Evolutionary conservation across 2,888 invertebrate species (phyloP), one percentile per base, ranked within the genome.

Genomic region (Apantesis nais): DNA sequence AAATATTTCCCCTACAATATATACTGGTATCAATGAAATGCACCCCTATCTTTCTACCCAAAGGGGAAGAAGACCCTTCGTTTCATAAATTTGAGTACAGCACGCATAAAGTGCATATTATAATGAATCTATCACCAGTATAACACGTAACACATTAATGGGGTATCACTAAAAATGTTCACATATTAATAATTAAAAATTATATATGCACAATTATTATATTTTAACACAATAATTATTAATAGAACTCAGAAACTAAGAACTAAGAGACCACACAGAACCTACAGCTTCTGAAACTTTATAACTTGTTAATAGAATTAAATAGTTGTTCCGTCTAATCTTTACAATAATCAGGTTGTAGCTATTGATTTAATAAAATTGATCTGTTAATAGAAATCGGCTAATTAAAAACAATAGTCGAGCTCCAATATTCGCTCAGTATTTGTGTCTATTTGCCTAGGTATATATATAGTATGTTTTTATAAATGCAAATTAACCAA

Each of bases 21-120:
- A 66, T 65, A 63, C 62, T 63, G 66, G 64, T 63, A 58, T 60
- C 66, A 71, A 76, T 76, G 78, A 73, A 76, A 72, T 72, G 72
- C 75, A 77, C 81, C 76, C 78, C 74, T 74, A 74, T 74, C 66
- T 71, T 68, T 75, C 52, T 66, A 63, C n/a, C n/a, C n/a, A 39
- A 64, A 70, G 75, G 73, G 76, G 65, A 61, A 48, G 62, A 22
- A 48, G 62, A 22, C 70, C 74, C 83, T 70, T 71, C 70, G 74
- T 68, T 72, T 64, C 52, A 60, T 44, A 62, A 61, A 44, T n/a
- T 61, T 55, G 11, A 52, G 60, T 48, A 25, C 4, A 25, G 29
- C n/a, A 48, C 48, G n/a, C 52, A 62, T 48, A 37, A 29, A 37
- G 37, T 25, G 37, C 22, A 62, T 62, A 62, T n/a, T 14, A 7